Base-by-base conservation (phyloP, 35 echinoderm and acorn worm species). In the Ptychodera flava region DNA sequence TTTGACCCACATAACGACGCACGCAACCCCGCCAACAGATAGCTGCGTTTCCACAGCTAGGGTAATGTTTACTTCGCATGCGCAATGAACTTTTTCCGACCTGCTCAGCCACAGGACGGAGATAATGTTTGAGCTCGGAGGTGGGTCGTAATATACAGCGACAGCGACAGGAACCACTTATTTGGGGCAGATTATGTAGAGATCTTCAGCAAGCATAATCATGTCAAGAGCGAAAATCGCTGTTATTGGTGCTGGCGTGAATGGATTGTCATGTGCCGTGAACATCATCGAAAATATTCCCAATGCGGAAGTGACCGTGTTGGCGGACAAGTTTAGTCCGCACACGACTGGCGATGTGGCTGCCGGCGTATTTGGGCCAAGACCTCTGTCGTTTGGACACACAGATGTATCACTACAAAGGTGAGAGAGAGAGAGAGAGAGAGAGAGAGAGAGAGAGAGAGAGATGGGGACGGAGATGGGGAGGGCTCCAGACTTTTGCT, bases 151-250 rank as follows among this genome's bases (percentile, higher is more conserved):
- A 81, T 31, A 31, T 14, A 34, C 78, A 6, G 32, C 29, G 28
- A 79, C 31, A 12, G 35, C 33, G 35, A 81, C 33, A 1, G 80
- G 15, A n/a, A 77, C 15, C n/a, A 77, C n/a, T n/a, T n/a, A n/a
- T n/a, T n/a, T n/a, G n/a, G n/a, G n/a, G n/a, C n/a, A n/a, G n/a
- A n/a, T n/a, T n/a, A 64, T 12, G 45, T 64, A 12, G 22, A 64
- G 22, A 6, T 64, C 22, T 64, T 92, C 86, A 88, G 84, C 35
- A 31, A 92, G 85, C 82, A 92, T 30, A 31, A 79, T 82, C 30
- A 14, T 34, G 12, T 16, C 80, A 32, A 0, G 1, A 1, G 32
- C 34, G 6, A 83, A 83, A 36, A 28, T 83, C 29, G 32, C 14
- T 30, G 37, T 83, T 36, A 35, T 83, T 28, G 82, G 82, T 14